Evolutionary conservation across 1,140 invertebrate species (phyloP), one percentile per base, ranked within the genome.

Genomic region (Ceratoteleas bidentatus): DNA sequence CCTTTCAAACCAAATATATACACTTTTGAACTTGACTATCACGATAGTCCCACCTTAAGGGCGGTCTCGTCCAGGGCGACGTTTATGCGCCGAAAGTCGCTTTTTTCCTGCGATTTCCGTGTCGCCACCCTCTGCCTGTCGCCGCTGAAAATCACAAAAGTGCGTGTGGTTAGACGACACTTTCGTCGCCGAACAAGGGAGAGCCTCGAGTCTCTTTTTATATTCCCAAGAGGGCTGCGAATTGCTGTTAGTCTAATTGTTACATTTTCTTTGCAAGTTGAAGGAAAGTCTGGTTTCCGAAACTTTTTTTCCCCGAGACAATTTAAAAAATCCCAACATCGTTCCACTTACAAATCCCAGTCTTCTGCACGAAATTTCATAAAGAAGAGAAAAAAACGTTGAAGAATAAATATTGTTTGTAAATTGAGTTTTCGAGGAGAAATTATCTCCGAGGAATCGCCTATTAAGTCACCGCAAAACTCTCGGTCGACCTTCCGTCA

Each of bases 211-310:
- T n/a, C n/a, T 70, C 61, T 50, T 45, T 77, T 79, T 49, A 53
- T 56, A 64, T 45, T 54, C 14, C 8, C 52, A 15, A 11, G 40
- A 45, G 53, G 64, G 58, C 52, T 47, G 45, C 65, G 57, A 24
- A 77, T 68, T 68, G 57, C 80, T 77, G 74, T 86, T 89, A 87
- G 84, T 85, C 85, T 88, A 89, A 89, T 88, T 88, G 87, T 88
- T 86, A 73, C 78, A 61, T 69, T 68, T 11, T 32, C 14, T 16
- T 38, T 60, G 10, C 45, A 77, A 70, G 70, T 78, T 70, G 65
- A 78, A 78, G 38, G 32, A 62, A 66, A 57, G 14, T 7, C 74
- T 57, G 62, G 61, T 61, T 65, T 68, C 6, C 9, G 32, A n/a
- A n/a, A n/a, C n/a, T n/a, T n/a, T n/a, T n/a, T n/a, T n/a, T n/a